Percentiles rank a stretch among this genome's conserved stretches.
phyloP scores from a whole-genome alignment of 1,140 invertebrate species.

The Ericerus pela region DNA sequence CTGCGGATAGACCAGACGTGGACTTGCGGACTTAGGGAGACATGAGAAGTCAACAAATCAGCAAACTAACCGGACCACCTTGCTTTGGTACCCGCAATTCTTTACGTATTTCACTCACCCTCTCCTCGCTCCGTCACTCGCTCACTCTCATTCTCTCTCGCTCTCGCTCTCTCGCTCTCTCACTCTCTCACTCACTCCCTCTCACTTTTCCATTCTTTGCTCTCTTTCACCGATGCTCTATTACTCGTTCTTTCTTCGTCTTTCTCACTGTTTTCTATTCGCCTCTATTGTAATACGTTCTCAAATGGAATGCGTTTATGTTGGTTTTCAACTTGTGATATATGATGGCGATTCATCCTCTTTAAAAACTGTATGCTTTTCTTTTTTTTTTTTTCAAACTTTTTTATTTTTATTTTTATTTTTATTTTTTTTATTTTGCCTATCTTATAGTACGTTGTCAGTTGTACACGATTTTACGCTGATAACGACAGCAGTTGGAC shows the following conservation, averaged over 20 bases:
- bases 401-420: no score
- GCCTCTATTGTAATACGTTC: slow-evolving; percentile 4
- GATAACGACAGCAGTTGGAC: slow-evolving; percentile 10
- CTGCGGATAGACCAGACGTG: neutral
- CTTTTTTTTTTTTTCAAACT: no score
- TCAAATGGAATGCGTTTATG: slow-evolving; percentile 8
- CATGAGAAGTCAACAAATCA: slow-evolving; percentile 11
- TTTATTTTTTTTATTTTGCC: no score
- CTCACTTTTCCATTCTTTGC: no score
- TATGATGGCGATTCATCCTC: slow-evolving; percentile 11
- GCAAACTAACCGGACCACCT: slow-evolving; percentile 4
- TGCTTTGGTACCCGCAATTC: neutral
- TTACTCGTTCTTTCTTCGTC: no score
- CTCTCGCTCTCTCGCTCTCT: no score
- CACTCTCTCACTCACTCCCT: no score
- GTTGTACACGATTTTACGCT: slow-evolving; percentile 9
- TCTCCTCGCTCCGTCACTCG: no score
- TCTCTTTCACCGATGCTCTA: no score
- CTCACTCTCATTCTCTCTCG: no score
- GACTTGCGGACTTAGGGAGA: slow-evolving; percentile 6
- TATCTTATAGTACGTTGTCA: slow-evolving; percentile 5
- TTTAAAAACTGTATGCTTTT: neutral
- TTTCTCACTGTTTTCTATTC: no score
- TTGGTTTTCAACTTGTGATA: slow-evolving; percentile 5
- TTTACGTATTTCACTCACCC: no score